These are phyloP conservation scores for Rhinopomastus cyanomelas DNA, from an alignment of 2,113 vertebrate genomes.

Conservation along the genomic window DNA sequence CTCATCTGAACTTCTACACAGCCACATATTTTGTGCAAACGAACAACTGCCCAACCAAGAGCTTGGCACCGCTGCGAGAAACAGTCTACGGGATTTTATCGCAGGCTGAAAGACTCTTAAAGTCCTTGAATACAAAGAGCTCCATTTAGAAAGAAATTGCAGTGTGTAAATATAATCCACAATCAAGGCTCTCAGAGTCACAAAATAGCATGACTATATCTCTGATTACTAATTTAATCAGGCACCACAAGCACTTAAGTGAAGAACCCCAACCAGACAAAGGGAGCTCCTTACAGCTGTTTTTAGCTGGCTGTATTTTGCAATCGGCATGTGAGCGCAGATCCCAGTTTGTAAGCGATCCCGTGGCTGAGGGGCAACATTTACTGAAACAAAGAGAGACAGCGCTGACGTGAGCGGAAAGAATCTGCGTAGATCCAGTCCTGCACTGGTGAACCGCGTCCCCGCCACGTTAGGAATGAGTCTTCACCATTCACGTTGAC, in stretches of 20 bases:
- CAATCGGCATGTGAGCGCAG: not conserved
- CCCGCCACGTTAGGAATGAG: accelerated
- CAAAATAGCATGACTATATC: constrained; percentile 70
- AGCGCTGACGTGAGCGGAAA: not conserved
- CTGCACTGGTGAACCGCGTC: accelerated
- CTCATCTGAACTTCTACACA: constrained; percentile 16
- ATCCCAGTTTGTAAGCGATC: constrained; percentile 22
- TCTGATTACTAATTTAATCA: constrained; percentile 78
- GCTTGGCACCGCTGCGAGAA: constrained; percentile 41
- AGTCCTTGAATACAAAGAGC: constrained; percentile 73
- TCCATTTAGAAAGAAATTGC: constrained; percentile 75
- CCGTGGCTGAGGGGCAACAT: constrained; percentile 7
- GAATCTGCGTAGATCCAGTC: not conserved
- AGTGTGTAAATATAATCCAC: constrained; percentile 78
- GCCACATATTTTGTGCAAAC: constrained; percentile 26
- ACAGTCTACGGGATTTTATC: constrained; percentile 49
- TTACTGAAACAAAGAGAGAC: constrained; percentile 26
- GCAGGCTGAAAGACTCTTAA: constrained; percentile 54
- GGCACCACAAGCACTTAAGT: constrained; percentile 63
- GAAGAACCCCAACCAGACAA: constrained; percentile 61
- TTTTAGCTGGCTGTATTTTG: constrained; percentile 24
- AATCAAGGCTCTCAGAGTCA: constrained; percentile 77
- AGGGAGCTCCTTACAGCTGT: constrained; percentile 39
- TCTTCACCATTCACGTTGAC: not conserved
- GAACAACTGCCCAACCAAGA: constrained; percentile 16